Conservation (phyloP, 2,113 vertebrate species). For the Coturnix japonica region DNA sequence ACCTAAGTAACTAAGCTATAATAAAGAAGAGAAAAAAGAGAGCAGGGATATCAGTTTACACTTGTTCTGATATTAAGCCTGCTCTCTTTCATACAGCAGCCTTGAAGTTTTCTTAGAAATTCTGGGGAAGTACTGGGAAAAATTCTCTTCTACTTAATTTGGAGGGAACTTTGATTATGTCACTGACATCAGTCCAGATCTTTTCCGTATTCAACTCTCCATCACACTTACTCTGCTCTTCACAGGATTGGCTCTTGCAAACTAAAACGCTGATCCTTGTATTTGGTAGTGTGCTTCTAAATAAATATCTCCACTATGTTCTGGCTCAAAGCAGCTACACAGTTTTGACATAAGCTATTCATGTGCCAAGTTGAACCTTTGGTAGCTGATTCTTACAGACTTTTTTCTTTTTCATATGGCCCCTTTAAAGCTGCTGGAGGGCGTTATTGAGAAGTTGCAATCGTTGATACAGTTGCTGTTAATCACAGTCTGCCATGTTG, state of each 20-base stretch:
- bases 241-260: conserved; percentile 1
- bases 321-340: not conserved
- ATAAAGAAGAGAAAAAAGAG: conserved; percentile 53
- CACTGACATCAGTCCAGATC: conserved; percentile 52
- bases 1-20: conserved; percentile 53
- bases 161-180: conserved; percentile 38
- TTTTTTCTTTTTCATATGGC: not conserved
- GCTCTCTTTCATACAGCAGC: conserved; percentile 56
- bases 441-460: conserved; percentile 71
- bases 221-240: conserved; percentile 29
- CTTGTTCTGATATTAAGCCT: conserved; percentile 62
- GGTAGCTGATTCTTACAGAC: conserved; percentile 19
- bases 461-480: conserved; percentile 79
- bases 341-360: conserved; percentile 29
- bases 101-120: conserved; percentile 65
- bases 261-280: conserved; percentile 36
- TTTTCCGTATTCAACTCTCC: conserved; percentile 40
- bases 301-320: not conserved
- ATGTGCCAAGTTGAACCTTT: conserved; percentile 28
- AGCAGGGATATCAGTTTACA: conserved; percentile 48
- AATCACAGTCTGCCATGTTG: conserved; percentile 80
- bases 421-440: conserved; percentile 72
- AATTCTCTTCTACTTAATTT: conserved; percentile 61
- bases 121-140: conserved; percentile 52
- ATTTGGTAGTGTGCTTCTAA: conserved; percentile 13